Evolutionary conservation across 2,113 vertebrate species (phyloP), one percentile per base, ranked within the genome.

Genomic region (Menidia beryllina): DNA sequence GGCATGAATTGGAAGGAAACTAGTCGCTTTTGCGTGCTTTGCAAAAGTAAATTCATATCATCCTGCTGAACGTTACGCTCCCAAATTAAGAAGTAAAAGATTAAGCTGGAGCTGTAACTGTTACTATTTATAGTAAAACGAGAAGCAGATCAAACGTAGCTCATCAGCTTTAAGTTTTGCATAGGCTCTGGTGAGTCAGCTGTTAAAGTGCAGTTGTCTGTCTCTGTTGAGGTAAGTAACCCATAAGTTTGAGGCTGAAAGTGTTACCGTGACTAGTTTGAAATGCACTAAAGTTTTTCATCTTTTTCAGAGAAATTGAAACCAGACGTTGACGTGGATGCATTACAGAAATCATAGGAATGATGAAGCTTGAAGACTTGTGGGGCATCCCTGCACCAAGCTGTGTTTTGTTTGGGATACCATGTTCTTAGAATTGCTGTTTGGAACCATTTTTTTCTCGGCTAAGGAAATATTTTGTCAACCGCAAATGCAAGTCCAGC

Each of bases 91-190:
- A 3, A 5, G 39, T 64, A 4, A 27, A 25, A 27, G 30, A 30
- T 10, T 8, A 23, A 20, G 26, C 21, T 24, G 34, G 20, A 60
- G 7, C 21, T 57, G 8, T 20, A 41, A 12, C 11, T 3, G 9
- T 3, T 14, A 11, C 48, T 61, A 53, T 11, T 30, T 1, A 27
- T 61, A 19, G 38, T 24, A 10, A n/a, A 67, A 59, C 48, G 59
- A 38, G 13, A 48, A 15, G 58, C 60, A 73, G 38, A 69, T 59
- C n/a, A 57, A 50, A 52, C 34, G 24, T 24, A 21, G n/a, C 26
- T 80, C 27, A 72, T 74, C 56, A 60, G 15, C 62, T 48, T 55
- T 25, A 14, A 23, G 61, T 23, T 90, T 88, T 86, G 77, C 85
- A 79, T 86, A 48, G 68, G 55, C 52, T 57, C 58, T 21, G 15